A percentile compares a stretch with the other conserved stretches of the same genome.
phyloP scores from a whole-genome alignment of 2,888 invertebrate species.

The Hylaea fasciaria region DNA sequence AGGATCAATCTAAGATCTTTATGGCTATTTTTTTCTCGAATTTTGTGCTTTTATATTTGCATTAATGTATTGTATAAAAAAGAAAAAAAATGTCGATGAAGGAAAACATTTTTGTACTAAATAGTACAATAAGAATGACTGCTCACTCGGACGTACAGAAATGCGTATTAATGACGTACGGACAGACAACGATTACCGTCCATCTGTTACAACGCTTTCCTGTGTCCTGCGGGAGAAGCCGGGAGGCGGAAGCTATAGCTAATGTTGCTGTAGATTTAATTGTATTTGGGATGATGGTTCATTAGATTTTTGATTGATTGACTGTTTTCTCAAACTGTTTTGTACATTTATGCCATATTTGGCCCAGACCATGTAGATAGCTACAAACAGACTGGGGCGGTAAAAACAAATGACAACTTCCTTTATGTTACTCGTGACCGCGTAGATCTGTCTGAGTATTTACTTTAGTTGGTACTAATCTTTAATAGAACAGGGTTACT shows the following conservation, averaged over 20 bases:
- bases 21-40: too few relatives aligned
- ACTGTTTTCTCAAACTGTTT: neutral
- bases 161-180: slow-evolving; percentile 78
- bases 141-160: slow-evolving; percentile 71
- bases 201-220: slow-evolving; percentile 71
- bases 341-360: too few relatives aligned
- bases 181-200: slow-evolving; percentile 69
- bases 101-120: slow-evolving; percentile 31
- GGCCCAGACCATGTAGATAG: too few relatives aligned
- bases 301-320: slow-evolving; percentile 27
- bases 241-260: slow-evolving; percentile 23
- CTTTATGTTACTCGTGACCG: too few relatives aligned
- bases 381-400: too few relatives aligned
- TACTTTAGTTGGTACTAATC: too few relatives aligned
- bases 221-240: slow-evolving; percentile 38
- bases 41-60: too few relatives aligned
- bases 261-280: slow-evolving; percentile 36
- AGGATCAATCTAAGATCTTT: too few relatives aligned
- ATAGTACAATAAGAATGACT: slow-evolving; percentile 56
- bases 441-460: too few relatives aligned
- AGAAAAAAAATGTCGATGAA: neutral
- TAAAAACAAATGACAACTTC: too few relatives aligned
- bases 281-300: slow-evolving; percentile 22
- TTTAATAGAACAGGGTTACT: neutral
- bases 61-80: too few relatives aligned